Base-by-base conservation (phyloP, 1,140 invertebrate genomes). In the Pseudomyrmex flavicornis region DNA sequence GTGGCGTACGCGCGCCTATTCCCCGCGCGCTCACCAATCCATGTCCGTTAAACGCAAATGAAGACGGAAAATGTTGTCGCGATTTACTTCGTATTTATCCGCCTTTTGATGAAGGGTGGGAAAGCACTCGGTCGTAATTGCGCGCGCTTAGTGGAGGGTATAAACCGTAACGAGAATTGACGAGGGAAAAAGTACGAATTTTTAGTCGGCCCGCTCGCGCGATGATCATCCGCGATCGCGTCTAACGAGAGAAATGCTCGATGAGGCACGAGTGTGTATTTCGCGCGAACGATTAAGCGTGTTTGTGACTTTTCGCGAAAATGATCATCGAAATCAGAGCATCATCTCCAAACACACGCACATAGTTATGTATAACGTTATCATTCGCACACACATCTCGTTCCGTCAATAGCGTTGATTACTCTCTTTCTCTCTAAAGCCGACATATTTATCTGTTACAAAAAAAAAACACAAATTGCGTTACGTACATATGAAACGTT, bases 101-200 rank as follows among this genome's bases (percentile, higher is more conserved):
- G 54, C 15, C 3, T 46, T 80, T 80, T 50, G 54, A 5, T 20
- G 22, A 61, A 59, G 68, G 56, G 10, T 70, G 22, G n/a, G n/a
- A 68, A 59, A 80, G 76, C 66, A 50, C 66, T 59, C 66, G 54
- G 10, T 2, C 44, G 22, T 80, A 80, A 80, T 50, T 59, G 65
- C 44, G 15, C 76, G 66, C 66, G 66, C 66, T 70, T 80, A 70
- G 22, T 22, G 54, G 54, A 17, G 56, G 22, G 12, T 72, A 59
- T 79, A 59, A 70, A 70, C 48, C 48, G n/a, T 80, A 80, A 80
- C 65, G 26, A 72, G 76, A 46, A 72, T 72, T 72, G 76, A 80
- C 66, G 54, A 72, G 1, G 22, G 44, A 70, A 54, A 35, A 35
- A 35, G 35, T 35, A 35, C 35, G 46, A 80, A 80, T 80, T 80